phyloP scores from a whole-genome alignment of 2,113 vertebrate species.

The Zingel zingel region DNA sequence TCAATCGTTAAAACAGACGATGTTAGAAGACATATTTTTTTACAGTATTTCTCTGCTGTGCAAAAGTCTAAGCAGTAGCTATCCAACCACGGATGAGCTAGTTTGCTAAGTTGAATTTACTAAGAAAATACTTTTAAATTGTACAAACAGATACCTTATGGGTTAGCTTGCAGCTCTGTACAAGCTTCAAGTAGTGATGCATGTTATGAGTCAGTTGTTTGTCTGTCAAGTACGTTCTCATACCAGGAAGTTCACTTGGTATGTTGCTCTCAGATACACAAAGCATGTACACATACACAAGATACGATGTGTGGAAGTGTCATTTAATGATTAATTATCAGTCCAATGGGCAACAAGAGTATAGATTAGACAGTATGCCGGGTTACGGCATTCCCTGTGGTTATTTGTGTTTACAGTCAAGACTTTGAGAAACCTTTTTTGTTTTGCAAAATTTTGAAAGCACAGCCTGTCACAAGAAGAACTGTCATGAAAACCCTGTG shows the following conservation, averaged over 20 bases:
- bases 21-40: not conserved
- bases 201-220: not conserved
- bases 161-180: not conserved
- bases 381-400: not conserved
- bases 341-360: not conserved
- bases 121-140: not conserved
- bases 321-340: not conserved
- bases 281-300: not conserved
- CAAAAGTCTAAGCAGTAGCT: not conserved
- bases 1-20: not conserved
- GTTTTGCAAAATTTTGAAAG: slow-evolving; percentile 17
- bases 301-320: slow-evolving; percentile 1
- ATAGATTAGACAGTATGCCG: not conserved
- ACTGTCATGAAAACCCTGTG: slow-evolving; percentile 35
- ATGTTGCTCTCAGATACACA: not conserved
- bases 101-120: not conserved
- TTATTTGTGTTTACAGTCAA: slow-evolving; percentile 8
- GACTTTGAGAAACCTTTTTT: slow-evolving; percentile 17
- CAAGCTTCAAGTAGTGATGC: not conserved
- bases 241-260: not conserved
- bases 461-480: slow-evolving; percentile 30
- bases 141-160: not conserved
- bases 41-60: not conserved
- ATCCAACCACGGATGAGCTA: slow-evolving; percentile 1
- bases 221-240: not conserved